These are phyloP conservation scores for Ceratosolen fusciceps DNA, from an alignment of 1,140 invertebrate genomes.

Conservation along the genomic window DNA sequence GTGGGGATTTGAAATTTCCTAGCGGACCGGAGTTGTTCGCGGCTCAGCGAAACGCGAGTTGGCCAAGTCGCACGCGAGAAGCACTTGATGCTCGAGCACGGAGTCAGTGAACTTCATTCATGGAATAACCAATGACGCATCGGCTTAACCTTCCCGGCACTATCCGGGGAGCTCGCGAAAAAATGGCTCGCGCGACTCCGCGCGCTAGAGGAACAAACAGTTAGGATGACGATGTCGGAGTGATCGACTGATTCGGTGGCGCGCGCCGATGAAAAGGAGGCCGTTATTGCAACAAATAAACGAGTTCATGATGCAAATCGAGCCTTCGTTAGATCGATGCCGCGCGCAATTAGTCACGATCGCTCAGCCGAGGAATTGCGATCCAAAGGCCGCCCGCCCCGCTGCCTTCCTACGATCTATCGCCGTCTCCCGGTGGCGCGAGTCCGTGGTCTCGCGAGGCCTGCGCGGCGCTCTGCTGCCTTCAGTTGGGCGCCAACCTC, in stretches of 20 bases:
- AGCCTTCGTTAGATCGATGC: background rate
- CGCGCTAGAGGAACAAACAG: no score
- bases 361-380: background rate
- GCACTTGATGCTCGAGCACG: background rate
- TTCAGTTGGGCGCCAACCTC: conserved; percentile 43
- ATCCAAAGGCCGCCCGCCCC: background rate
- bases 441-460: conserved; percentile 22
- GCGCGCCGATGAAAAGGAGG: no score
- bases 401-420: background rate
- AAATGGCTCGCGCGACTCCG: background rate
- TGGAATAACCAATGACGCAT: conserved; percentile 22
- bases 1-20: no score
- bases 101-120: conserved; percentile 31
- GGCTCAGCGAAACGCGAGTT: no score
- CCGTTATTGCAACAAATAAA: no score
- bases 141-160: background rate
- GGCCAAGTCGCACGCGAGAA: background rate
- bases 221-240: background rate
- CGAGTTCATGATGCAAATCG: no score
- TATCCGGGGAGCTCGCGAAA: background rate
- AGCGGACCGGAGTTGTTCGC: no score
- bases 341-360: background rate
- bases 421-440: background rate
- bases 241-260: no score
- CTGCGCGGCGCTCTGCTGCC: conserved; percentile 17